phyloP scores from a whole-genome alignment of 2,113 vertebrate genomes.

The Peromyscus californicus region DNA sequence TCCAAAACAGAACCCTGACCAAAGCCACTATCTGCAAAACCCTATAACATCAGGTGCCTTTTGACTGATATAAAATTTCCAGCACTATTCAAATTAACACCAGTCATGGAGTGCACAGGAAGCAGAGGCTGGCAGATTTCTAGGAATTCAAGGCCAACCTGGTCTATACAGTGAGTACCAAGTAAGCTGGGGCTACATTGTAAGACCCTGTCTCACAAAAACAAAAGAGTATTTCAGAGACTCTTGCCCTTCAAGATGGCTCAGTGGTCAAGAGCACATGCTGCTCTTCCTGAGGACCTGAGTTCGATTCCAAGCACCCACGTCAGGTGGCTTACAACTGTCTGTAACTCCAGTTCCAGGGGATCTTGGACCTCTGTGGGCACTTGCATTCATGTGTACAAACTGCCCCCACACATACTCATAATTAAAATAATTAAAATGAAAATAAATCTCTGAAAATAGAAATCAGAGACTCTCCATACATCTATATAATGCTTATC shows the following conservation, averaged over 20 bases:
- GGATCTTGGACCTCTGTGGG: background rate
- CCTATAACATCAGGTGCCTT: background rate
- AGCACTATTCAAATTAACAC: background rate
- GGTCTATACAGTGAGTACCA: background rate
- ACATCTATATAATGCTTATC: background rate
- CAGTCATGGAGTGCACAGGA: background rate
- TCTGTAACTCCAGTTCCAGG: background rate
- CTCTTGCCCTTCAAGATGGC: background rate
- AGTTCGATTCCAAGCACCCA: background rate
- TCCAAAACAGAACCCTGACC: background rate
- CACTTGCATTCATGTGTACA: background rate
- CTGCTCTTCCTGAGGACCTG: background rate
- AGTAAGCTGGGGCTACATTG: background rate
- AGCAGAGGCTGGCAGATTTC: background rate
- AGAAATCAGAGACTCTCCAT: background rate
- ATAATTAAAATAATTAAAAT: background rate
- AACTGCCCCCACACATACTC: background rate
- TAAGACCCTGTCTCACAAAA: background rate
- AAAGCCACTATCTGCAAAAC: conserved; percentile 39
- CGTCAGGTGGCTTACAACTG: background rate
- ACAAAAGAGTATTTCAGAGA: background rate
- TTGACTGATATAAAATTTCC: background rate
- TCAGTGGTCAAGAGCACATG: background rate
- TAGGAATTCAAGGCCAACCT: background rate
- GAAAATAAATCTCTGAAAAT: conserved; percentile 15